A percentile compares a stretch with the other conserved stretches of the same genome.
These are phyloP conservation scores for Himalopsyche kuldschensis DNA, from an alignment of 2,888 invertebrate genomes.

Conservation along the genomic window DNA sequence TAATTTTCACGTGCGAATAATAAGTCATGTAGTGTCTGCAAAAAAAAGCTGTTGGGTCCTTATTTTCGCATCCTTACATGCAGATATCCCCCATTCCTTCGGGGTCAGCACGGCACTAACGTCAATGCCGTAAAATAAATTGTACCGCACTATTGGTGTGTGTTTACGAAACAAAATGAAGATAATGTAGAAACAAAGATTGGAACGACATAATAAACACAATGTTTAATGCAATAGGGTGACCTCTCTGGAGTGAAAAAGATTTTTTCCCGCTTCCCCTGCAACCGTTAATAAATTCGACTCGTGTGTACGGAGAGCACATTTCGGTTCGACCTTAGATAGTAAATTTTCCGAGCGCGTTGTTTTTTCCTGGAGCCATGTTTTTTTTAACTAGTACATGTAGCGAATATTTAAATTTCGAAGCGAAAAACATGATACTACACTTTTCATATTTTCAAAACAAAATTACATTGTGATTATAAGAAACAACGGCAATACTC, in stretches of 20 bases:
- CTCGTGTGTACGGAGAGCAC: not conserved
- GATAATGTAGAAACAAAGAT: not conserved
- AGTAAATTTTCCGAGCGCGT: not conserved
- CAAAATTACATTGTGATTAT: too few species aligned
- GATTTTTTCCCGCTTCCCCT: not conserved
- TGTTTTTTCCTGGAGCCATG: not conserved
- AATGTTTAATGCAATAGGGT: not conserved
- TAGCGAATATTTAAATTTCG: too few species aligned
- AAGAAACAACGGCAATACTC: too few species aligned
- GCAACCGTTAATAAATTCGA: not conserved
- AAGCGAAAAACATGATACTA: too few species aligned
- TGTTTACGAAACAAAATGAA: not conserved
- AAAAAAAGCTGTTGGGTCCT: too few species aligned
- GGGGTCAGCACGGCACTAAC: too few species aligned
- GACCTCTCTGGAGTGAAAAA: not conserved
- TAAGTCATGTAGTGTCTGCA: too few species aligned
- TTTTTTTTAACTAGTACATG: too few species aligned
- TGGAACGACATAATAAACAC: not conserved
- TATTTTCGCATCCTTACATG: too few species aligned
- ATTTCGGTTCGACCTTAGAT: not conserved
- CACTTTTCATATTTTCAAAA: too few species aligned
- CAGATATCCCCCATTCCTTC: too few species aligned
- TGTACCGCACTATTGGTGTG: not conserved
- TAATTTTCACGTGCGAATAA: too few species aligned
- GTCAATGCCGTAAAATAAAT: not conserved